These are phyloP conservation scores for Nymphalis io DNA, from an alignment of 1,140 invertebrate species.

Conservation along the genomic window DNA sequence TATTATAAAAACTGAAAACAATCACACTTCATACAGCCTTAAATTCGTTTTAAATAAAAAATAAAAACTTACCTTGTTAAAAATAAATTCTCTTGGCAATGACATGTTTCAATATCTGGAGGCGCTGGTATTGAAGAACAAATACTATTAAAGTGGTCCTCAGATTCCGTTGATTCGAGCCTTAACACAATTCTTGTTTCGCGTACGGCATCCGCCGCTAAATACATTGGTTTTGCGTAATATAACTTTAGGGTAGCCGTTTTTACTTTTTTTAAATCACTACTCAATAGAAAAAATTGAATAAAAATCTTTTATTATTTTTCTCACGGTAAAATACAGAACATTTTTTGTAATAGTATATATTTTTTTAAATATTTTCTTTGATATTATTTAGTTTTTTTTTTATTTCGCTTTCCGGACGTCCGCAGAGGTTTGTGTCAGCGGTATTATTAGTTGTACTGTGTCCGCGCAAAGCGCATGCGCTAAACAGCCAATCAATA, in stretches of 20 bases:
- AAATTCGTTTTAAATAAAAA: not conserved
- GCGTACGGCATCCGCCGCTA: constrained; percentile 61
- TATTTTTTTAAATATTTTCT: not conserved
- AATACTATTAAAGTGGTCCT: constrained; percentile 61
- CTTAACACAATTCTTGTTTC: constrained; percentile 44
- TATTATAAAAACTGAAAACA: too few species aligned
- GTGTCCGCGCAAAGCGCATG: constrained; percentile 28
- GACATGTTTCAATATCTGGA: constrained; percentile 66
- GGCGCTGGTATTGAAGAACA: constrained; percentile 53
- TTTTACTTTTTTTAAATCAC: constrained; percentile 46
- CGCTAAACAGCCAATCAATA: constrained; percentile 20
- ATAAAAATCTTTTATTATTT: constrained; percentile 17
- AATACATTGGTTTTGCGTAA: constrained; percentile 65
- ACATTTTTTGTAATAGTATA: constrained; percentile 23
- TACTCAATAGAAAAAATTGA: constrained; percentile 24
- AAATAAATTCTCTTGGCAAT: constrained; percentile 67
- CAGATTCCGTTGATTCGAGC: constrained; percentile 68
- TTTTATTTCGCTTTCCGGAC: constrained; percentile 11
- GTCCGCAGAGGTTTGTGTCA: constrained; percentile 12
- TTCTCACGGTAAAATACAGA: constrained; percentile 25
- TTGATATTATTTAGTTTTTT: constrained; percentile 6
- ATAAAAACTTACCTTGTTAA: constrained; percentile 59
- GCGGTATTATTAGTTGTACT: constrained; percentile 17
- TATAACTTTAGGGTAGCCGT: constrained; percentile 55
- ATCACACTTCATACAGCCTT: too few species aligned